These are phyloP conservation scores for Drosophila emarginata DNA, from an alignment of 2,888 invertebrate species.

Conservation along the genomic window DNA sequence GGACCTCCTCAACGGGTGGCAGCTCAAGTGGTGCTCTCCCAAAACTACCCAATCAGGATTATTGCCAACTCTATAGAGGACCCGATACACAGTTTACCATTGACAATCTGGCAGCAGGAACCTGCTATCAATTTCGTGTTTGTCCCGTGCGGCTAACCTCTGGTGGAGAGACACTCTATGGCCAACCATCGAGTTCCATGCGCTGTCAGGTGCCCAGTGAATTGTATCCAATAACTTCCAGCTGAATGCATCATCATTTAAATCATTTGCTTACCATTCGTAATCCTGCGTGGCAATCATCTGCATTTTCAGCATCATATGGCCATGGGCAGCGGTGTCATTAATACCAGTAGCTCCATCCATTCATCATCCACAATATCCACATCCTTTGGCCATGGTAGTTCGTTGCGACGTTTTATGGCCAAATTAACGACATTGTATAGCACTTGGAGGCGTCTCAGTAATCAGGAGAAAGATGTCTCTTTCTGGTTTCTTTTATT, in stretches of 20 bases:
- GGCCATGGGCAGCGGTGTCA: not conserved
- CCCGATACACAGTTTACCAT: conserved; percentile 85
- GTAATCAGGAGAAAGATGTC: conserved; percentile 81
- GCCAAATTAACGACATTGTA: conserved; percentile 78
- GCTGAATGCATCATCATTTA: conserved; percentile 54
- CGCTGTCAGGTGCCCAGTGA: conserved; percentile 82
- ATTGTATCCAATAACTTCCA: conserved; percentile 65
- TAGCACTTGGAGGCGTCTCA: conserved; percentile 80
- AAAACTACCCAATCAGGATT: conserved; percentile 58
- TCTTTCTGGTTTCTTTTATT: conserved; percentile 81
- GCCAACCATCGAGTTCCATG: conserved; percentile 88
- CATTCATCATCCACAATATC: conserved; percentile 35
- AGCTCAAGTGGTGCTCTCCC: conserved; percentile 40
- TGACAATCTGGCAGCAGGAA: conserved; percentile 88
- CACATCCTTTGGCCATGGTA: conserved; percentile 70
- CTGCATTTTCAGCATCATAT: conserved; percentile 62
- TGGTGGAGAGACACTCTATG: conserved; percentile 84
- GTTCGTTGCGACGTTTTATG: conserved; percentile 83
- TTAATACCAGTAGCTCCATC: conserved; percentile 8
- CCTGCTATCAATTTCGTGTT: conserved; percentile 90
- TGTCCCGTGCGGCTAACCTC: conserved; percentile 88
- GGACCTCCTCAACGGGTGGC: conserved; percentile 47
- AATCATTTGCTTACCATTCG: conserved; percentile 47
- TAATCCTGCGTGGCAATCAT: conserved; percentile 54
- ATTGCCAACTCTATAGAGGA: conserved; percentile 87